Base-by-base conservation (phyloP, 2,113 vertebrate genomes). In the Poecilia latipinna region DNA sequence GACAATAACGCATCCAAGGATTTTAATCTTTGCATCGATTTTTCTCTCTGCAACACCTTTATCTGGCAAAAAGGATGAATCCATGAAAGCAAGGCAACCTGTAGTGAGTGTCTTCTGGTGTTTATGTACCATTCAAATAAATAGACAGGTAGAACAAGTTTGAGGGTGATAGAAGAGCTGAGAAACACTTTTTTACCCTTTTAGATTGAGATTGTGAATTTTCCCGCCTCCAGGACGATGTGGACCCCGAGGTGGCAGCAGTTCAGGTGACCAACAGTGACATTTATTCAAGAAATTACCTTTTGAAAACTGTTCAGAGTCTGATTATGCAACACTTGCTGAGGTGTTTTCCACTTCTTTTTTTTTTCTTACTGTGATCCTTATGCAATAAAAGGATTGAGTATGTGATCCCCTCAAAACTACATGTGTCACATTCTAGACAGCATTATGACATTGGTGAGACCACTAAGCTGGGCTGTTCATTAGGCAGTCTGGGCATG, bases 1-100 rank as follows among this genome's bases (percentile, higher is more conserved):
- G 89, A 87, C 86, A 92, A 97, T 96, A 95, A 95, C 94, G 93
- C 89, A 84, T 80, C 83, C 93, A 67, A 92, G 87, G 79, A 83
- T 90, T 88, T 77, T 90, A 33, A 62, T 96, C 79, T 91, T 96
- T 71, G 87, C 93, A 32, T 82, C 93, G 68, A 70, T 94, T 19
- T 66, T 96, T 64, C 75, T 95, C 72, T 93, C 95, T 67, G 94
- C 93, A 93, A 92, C 92, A 65, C 86, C 94, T 86, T 19, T 94
- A 87, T 95, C 93, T 75, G 28, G 82, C 74, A 86, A 75, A 37
- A 79, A 78, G 42, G 62, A 66, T 32, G 76, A 80, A 87, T 81
- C 79, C n/a, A 62, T 84, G 80, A 84, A 92, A 57, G 82, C 31
- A 32, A 4, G 87, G 74, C 61, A 79, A 66, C 68, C 76, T 44